These are phyloP conservation scores for Hyles euphorbiae DNA, from an alignment of 1,140 invertebrate genomes.

Conservation along the genomic window DNA sequence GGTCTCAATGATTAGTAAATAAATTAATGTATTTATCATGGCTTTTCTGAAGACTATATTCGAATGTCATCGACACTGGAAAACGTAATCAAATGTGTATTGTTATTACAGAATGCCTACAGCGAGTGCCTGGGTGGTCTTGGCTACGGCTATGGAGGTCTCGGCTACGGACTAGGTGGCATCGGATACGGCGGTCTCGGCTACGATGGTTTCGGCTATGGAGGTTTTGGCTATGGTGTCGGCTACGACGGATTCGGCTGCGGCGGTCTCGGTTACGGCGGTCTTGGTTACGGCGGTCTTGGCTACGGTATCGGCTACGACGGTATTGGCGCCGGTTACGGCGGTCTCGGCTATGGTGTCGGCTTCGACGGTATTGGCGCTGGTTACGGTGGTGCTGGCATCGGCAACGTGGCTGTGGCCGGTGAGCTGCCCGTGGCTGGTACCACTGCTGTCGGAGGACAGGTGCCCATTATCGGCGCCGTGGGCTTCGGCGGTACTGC, in stretches of 20 bases:
- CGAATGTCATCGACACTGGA: no score
- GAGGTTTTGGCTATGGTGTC: no score
- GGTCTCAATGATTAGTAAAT: no score
- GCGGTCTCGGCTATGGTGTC: constrained; percentile 3
- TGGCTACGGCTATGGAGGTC: background rate
- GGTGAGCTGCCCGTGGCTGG: constrained; percentile 43
- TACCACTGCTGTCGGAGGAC: constrained; percentile 14
- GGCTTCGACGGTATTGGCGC: constrained; percentile 1
- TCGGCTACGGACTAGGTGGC: background rate
- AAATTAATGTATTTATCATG: no score
- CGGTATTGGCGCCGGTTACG: no score
- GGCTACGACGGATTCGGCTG: constrained; percentile 1
- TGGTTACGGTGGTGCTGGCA: constrained; percentile 36
- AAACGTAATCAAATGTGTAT: background rate
- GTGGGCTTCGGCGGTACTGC: constrained; percentile 10
- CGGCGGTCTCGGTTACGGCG: background rate
- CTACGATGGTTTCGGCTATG: background rate
- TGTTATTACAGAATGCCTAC: constrained; percentile 5
- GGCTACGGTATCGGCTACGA: no score
- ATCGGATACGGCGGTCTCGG: background rate
- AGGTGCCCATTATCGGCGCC: constrained; percentile 17
- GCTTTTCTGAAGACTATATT: no score
- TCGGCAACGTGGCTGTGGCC: constrained; percentile 37
- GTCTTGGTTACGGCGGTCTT: background rate
- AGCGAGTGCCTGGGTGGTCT: background rate